Conservation (phyloP, 1,140 invertebrate genomes). For the Lordiphosa stackelbergi region DNA sequence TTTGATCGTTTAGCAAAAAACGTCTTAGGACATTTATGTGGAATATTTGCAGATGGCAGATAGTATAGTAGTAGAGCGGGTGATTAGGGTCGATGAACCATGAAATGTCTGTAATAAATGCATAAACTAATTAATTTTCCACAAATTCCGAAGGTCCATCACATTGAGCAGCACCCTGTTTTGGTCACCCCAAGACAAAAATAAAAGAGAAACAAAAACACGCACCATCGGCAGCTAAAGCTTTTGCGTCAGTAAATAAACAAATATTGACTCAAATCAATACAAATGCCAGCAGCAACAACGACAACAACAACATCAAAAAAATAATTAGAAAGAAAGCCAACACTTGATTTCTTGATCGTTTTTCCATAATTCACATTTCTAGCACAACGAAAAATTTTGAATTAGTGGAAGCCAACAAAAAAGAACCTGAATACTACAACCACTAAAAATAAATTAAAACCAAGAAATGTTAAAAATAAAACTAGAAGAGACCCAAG, state of each 20-base stretch:
- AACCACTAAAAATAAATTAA: conserved; percentile 67
- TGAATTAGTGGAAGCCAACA: conserved; percentile 37
- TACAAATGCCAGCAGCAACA: conserved; percentile 40
- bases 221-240: conserved; percentile 40
- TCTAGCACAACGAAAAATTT: conserved; percentile 49
- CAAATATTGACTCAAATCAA: conserved; percentile 71
- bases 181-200: background rate
- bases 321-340: conserved; percentile 1
- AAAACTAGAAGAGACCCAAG: conserved; percentile 57
- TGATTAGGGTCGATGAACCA: no score
- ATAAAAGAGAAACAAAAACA: conserved; percentile 12
- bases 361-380: conserved; percentile 31
- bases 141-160: no score
- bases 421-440: conserved; percentile 30
- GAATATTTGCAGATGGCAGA: no score
- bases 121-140: no score
- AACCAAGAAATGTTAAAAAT: conserved; percentile 71
- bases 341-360: conserved; percentile 7
- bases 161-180: background rate
- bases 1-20: no score
- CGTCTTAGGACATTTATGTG: no score
- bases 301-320: conserved; percentile 19
- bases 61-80: no score
- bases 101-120: no score
- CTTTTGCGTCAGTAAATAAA: conserved; percentile 67